Percentiles rank a stretch among this genome's conserved stretches.
phyloP scores from a whole-genome alignment of 2,888 invertebrate species.

The Meiosimyza platycephala region DNA sequence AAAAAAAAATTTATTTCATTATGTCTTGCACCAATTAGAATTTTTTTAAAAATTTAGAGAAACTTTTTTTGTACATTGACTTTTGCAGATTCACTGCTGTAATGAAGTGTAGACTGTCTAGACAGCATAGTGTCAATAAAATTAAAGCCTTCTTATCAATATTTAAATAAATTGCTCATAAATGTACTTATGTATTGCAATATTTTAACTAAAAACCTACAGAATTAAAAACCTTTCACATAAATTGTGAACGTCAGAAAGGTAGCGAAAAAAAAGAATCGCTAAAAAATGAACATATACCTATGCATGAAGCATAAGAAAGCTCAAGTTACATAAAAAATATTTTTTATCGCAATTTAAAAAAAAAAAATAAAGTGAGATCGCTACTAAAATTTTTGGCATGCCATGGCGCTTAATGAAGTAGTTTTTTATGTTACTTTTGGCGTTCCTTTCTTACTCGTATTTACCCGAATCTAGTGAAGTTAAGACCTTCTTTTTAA shows the following conservation, averaged over 20 bases:
- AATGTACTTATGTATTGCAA: too few species aligned
- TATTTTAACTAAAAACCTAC: too few species aligned
- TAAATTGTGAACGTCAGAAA: not conserved
- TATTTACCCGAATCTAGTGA: not conserved
- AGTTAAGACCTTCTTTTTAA: conserved; percentile 15
- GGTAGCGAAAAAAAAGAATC: not conserved
- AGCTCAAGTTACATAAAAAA: conserved; percentile 25
- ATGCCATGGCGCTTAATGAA: conserved; percentile 25
- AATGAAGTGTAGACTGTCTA: too few species aligned
- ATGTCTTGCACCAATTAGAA: too few species aligned
- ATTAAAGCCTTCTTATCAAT: too few species aligned
- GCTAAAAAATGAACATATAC: not conserved
- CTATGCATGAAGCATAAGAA: conserved; percentile 3
- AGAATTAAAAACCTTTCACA: too few species aligned
- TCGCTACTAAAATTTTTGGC: conserved; percentile 23
- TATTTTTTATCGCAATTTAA: conserved; percentile 9
- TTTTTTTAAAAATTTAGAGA: too few species aligned
- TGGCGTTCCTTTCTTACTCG: not conserved
- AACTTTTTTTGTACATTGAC: too few species aligned
- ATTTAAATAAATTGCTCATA: too few species aligned
- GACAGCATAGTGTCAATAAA: too few species aligned
- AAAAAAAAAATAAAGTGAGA: not conserved
- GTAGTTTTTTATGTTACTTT: not conserved
- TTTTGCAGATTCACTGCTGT: too few species aligned
- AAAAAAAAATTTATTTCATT: too few species aligned